Base-by-base conservation (phyloP, 2,113 vertebrate species). In the Romanogobio albipinnatus region DNA sequence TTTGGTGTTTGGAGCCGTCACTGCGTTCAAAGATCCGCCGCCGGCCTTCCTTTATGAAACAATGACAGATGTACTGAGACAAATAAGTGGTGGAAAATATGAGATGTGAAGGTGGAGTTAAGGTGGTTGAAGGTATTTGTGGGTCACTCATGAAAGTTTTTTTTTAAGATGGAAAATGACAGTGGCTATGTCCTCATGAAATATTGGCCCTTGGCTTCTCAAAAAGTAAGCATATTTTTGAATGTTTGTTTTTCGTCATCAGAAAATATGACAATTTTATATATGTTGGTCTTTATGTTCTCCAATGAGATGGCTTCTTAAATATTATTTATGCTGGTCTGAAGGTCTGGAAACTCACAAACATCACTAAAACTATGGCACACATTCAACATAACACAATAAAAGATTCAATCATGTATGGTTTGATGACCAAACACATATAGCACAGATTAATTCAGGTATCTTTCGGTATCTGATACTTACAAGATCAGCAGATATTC, bases 1-100 rank as follows among this genome's bases (percentile, higher is more conserved):
- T 83, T 83, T 83, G 82, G 53, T 75, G 82, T 84, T 78, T 84
- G 62, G 75, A 78, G 62, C 61, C 19, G 8, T 85, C 53, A n/a
- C 24, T 53, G 79, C 2, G 10, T 59, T 85, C 84, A 73, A 71
- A 70, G 64, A 61, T 17, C 64, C 5, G n/a, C 39, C 10, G 3
- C 64, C 58, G 75, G 24, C 29, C 33, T 45, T 64, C 78, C 78
- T 49, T 81, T 66, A 64, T 66, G 39, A 70, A 78, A 71, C 49
- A 47, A 53, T 76, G 83, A 24, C 76, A 36, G 45, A 62, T 49
- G 64, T 26, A 56, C 70, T 47, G 6, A 75, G 49, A 75, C 3
- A 14, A 19, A 71, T 39, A 24, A 43, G 14, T 39, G 14, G 22
- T 0, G 36, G 56, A 15, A 58, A 17, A 71, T 24, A 9, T 24